These are phyloP conservation scores for Aethina tumida DNA, from an alignment of 1,140 invertebrate species.

Conservation along the genomic window DNA sequence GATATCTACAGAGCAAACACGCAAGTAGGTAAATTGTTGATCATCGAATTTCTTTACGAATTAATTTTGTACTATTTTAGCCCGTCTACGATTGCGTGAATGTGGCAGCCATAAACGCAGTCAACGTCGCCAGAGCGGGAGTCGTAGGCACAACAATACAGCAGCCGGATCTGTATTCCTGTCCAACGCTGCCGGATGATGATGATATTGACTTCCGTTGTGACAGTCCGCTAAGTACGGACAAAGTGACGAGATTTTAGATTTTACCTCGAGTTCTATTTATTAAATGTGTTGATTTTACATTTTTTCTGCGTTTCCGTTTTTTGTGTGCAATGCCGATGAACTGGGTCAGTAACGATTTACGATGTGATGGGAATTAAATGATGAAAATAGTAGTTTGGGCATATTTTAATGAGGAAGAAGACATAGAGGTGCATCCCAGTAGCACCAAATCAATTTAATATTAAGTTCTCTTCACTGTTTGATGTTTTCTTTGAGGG, in stretches of 20 bases:
- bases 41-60: slow-evolving; percentile 1
- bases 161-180: slow-evolving; percentile 24
- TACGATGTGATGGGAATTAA: too few relatives aligned
- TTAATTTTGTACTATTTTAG: slow-evolving; percentile 23
- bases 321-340: too few relatives aligned
- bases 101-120: slow-evolving; percentile 30
- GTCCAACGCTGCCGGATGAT: slow-evolving; percentile 25
- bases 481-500: too few relatives aligned
- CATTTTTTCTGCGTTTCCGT: too few relatives aligned
- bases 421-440: too few relatives aligned
- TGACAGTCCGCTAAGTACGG: slow-evolving; percentile 19
- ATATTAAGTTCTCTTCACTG: too few relatives aligned
- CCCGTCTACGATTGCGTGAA: slow-evolving; percentile 34
- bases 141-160: slow-evolving; percentile 11
- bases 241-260: slow-evolving; percentile 34
- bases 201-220: slow-evolving; percentile 25
- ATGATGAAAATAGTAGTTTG: too few relatives aligned
- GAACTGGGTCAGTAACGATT: too few relatives aligned
- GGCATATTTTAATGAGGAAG: too few relatives aligned
- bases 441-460: too few relatives aligned
- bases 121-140: slow-evolving; percentile 21
- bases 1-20: slow-evolving; percentile 31
- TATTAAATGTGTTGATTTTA: too few relatives aligned
- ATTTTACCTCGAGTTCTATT: too few relatives aligned
- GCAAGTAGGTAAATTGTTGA: slow-evolving; percentile 15